phyloP scores from a whole-genome alignment of 2,797 vertebrate genomes.

The Periparus ater region DNA sequence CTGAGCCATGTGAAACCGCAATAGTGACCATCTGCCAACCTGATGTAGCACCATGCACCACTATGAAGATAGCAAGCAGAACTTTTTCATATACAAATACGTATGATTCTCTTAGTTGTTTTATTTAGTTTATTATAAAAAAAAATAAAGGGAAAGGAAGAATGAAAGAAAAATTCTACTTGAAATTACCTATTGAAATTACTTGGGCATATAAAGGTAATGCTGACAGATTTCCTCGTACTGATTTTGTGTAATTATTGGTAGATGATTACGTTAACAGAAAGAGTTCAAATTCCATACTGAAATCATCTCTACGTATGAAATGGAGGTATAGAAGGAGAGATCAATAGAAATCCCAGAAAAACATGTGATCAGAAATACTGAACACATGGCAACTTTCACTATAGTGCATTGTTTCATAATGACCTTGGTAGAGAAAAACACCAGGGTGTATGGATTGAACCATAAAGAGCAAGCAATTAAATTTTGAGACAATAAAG shows the following conservation, averaged over 20 bases:
- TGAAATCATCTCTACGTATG: background rate
- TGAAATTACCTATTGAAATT: background rate
- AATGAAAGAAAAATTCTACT: background rate
- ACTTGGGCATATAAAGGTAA: background rate
- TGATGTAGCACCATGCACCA: background rate
- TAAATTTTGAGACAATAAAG: background rate
- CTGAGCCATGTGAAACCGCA: background rate
- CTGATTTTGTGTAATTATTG: background rate
- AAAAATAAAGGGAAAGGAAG: fast-evolving
- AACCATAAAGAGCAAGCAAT: background rate
- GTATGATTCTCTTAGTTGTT: background rate
- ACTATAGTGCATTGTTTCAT: background rate
- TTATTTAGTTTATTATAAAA: background rate
- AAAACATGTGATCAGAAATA: background rate
- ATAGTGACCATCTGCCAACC: too few species aligned
- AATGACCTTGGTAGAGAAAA: background rate
- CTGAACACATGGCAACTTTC: background rate
- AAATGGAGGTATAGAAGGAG: background rate
- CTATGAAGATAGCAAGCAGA: background rate
- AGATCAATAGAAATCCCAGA: background rate
- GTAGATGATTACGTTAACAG: background rate
- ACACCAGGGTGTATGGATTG: background rate
- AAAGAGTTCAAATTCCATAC: background rate
- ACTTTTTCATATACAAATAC: background rate
- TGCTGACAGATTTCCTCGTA: background rate